These are phyloP conservation scores for Rhyzopertha dominica DNA, from an alignment of 1,140 invertebrate genomes.

Conservation along the genomic window DNA sequence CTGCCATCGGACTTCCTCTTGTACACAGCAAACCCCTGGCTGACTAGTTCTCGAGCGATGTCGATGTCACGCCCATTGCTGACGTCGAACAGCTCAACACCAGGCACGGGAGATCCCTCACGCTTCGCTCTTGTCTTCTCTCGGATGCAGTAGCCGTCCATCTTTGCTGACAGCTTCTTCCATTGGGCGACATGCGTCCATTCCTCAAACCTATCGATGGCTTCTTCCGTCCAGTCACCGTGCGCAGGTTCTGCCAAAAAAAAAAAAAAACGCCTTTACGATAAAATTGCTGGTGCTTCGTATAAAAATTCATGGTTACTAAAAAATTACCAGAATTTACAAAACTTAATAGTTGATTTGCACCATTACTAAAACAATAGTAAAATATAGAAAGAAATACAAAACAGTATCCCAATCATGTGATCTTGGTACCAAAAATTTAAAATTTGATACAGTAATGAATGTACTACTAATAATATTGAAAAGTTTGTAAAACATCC, in stretches of 20 bases:
- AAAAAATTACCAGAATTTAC: too few relatives aligned
- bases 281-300: constrained; percentile 16
- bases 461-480: too few relatives aligned
- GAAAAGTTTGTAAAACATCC: too few relatives aligned
- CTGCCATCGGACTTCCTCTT: constrained; percentile 27
- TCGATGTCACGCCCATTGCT: constrained; percentile 35
- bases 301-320: too few relatives aligned
- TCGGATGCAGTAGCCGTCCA: constrained; percentile 61
- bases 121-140: constrained; percentile 43
- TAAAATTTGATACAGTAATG: too few relatives aligned
- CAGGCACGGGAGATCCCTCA: constrained; percentile 57
- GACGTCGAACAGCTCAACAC: constrained; percentile 57
- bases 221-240: constrained; percentile 57
- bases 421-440: too few relatives aligned
- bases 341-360: too few relatives aligned
- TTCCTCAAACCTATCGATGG: constrained; percentile 66
- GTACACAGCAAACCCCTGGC: constrained; percentile 35
- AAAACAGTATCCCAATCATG: too few relatives aligned
- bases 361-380: too few relatives aligned
- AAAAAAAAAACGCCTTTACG: constrained; percentile 2
- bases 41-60: constrained; percentile 40
- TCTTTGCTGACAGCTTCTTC: constrained; percentile 62
- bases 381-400: too few relatives aligned
- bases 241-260: constrained; percentile 34
- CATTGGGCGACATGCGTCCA: constrained; percentile 58